Evolutionary conservation across 2,797 vertebrate genomes (phyloP), one percentile per base, ranked within the genome.

Genomic region (Xenops minutus): DNA sequence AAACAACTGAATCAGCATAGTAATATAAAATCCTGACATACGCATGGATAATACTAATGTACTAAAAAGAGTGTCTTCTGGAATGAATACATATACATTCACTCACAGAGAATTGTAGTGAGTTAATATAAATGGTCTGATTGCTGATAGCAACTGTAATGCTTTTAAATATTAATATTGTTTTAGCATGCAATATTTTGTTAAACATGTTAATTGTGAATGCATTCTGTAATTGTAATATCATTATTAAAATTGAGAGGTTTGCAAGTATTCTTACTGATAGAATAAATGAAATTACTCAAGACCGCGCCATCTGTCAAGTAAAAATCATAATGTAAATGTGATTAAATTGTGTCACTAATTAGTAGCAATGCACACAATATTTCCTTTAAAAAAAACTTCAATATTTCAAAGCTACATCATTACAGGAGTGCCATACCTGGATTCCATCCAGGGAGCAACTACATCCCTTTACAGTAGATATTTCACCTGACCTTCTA

Each of bases 401-500:
- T 86, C 21, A 63, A 14, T 51, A 63, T 73, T 90, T 83, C 66
- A 84, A 90, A 85, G 59, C 23, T 52, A 61, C 6, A 59, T 13
- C 22, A 73, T 36, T 56, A 64, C 23, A 73, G 48, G 48, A 91
- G 52, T 0, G 0, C 22, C 63, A 71, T 23, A 81, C 32, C 34
- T 5, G 2, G 41, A 46, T 86, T 94, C 85, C 43, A 77, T 54
- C 37, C 1, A 0, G 14, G 52, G 59, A 90, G 88, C 89, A 88
- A 11, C 52, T 79, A 43, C 58, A 93, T 88, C 48, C 48, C 12
- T 88, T 85, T 77, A 59, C 14, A 74, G 71, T 2, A 95, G 80
- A 71, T 92, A 82, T 95, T 95, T 95, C 91, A 78, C 59, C 88
- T 93, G 80, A 95, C 94, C 94, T 94, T 93, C 89, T 95, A 96